Conservation (phyloP, 2,113 vertebrate genomes). For the Vombatus ursinus region DNA sequence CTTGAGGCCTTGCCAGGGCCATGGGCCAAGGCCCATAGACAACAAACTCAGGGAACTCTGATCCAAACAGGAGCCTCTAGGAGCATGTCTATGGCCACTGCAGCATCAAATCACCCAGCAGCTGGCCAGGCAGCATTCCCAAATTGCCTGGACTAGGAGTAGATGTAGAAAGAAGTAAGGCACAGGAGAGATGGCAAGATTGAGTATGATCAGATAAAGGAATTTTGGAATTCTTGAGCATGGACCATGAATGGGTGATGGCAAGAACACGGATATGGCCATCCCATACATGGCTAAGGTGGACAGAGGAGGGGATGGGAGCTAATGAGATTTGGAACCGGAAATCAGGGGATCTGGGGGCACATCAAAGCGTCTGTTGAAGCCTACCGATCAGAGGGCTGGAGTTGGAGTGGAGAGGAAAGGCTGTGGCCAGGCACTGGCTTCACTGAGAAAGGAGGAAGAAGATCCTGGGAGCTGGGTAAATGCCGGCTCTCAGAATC, state of each 20-base stretch:
- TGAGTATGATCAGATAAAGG: not conserved
- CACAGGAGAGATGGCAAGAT: not conserved
- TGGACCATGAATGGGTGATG: not conserved
- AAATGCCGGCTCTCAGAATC: too few relatives aligned
- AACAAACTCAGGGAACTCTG: not conserved
- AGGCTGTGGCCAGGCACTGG: not conserved
- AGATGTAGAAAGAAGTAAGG: not conserved
- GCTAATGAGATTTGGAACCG: not conserved
- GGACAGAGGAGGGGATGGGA: not conserved
- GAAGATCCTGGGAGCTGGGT: not conserved
- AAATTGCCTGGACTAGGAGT: not conserved
- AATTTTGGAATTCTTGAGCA: not conserved
- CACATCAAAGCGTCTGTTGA: not conserved
- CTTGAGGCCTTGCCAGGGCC: not conserved
- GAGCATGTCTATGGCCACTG: too few relatives aligned
- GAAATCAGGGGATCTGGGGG: not conserved
- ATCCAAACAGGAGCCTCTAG: not conserved
- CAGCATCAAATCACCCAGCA: not conserved
- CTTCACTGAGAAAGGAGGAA: not conserved
- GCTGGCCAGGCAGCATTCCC: not conserved
- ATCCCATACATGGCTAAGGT: not conserved
- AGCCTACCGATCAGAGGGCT: not conserved
- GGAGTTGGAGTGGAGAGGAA: not conserved
- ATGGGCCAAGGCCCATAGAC: not conserved
- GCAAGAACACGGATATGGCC: not conserved